Evolutionary conservation across 1,140 invertebrate genomes (phyloP).

Genomic region (Macrotrachela quadricornifera): DNA sequence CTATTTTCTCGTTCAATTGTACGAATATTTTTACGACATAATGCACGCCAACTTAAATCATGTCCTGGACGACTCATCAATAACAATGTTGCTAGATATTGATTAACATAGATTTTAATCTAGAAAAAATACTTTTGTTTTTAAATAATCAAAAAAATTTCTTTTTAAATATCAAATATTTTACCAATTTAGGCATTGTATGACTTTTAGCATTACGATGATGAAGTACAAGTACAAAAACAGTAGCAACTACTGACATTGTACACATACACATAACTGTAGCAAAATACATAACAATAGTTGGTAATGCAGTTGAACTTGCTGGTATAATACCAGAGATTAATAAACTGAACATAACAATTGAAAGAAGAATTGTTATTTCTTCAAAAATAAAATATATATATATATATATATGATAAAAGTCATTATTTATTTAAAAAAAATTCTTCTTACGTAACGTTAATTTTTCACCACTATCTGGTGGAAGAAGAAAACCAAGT

Average conservation of each 20-base stretch:
- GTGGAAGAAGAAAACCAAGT: conserved; percentile 87
- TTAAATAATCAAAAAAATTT: too few species aligned
- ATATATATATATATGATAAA: too few species aligned
- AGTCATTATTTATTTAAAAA: background rate
- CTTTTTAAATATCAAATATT: conserved; percentile 14
- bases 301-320: conserved; percentile 82
- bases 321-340: conserved; percentile 69
- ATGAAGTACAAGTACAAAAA: conserved; percentile 96
- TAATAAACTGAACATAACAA: conserved; percentile 26
- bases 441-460: background rate
- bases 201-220: conserved; percentile 90
- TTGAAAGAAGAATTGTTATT: conserved; percentile 44
- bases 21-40: too few species aligned
- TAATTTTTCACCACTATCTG: conserved; percentile 90
- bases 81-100: conserved; percentile 82
- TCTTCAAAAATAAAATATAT: conserved; percentile 41
- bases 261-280: conserved; percentile 99
- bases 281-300: conserved; percentile 81
- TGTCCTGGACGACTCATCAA: conserved; percentile 77
- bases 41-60: conserved; percentile 24
- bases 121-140: too few species aligned
- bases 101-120: conserved; percentile 64
- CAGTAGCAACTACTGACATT: conserved; percentile 91
- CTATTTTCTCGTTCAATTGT: conserved; percentile 58
- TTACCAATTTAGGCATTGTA: conserved; percentile 92